Evolutionary conservation across 2,113 vertebrate species (phyloP).

Genomic region (Ammospiza caudacuta): DNA sequence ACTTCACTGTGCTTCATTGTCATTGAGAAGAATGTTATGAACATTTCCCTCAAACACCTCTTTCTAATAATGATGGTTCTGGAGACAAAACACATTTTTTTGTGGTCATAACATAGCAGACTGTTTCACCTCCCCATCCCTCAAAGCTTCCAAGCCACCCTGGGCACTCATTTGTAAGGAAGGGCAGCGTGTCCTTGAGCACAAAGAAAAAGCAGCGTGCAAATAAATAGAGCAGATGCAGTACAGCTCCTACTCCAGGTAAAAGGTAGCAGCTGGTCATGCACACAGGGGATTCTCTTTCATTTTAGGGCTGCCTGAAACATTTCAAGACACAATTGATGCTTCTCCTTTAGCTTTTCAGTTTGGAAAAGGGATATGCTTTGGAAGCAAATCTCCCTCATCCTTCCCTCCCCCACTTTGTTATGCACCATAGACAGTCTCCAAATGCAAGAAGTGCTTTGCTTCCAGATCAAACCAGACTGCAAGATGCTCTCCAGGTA

Average conservation of each 20-base stretch:
- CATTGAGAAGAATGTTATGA: not conserved
- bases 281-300: not conserved
- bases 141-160: not conserved
- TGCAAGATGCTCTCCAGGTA: not conserved
- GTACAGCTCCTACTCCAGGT: not conserved
- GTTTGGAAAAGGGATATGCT: not conserved
- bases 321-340: not conserved
- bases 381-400: not conserved
- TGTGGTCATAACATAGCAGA: not conserved
- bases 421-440: not conserved
- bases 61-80: not conserved
- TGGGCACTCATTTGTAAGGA: not conserved
- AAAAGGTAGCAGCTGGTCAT: not conserved
- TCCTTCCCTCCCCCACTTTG: not conserved
- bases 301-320: not conserved
- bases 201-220: not conserved
- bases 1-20: not conserved
- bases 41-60: not conserved
- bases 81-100: not conserved
- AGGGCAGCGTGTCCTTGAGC: not conserved
- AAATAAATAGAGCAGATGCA: not conserved
- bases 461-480: not conserved
- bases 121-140: not conserved
- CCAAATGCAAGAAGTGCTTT: not conserved
- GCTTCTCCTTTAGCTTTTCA: not conserved